Conservation (phyloP, 2,797 vertebrate genomes). For the Arremon brunneinucha region DNA sequence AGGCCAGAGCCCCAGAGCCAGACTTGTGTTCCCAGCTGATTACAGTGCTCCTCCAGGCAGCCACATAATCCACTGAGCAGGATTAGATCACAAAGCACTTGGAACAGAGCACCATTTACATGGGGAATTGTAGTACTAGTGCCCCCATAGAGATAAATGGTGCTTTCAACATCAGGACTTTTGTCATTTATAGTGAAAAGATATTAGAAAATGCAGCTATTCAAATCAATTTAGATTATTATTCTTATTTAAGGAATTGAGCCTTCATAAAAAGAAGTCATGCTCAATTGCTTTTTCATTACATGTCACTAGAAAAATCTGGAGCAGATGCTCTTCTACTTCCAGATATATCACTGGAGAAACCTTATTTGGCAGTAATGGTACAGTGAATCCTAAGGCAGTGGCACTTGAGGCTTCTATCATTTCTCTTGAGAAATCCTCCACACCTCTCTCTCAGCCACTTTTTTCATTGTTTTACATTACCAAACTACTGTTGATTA, state of each 20-base stretch:
- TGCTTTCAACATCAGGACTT: not conserved
- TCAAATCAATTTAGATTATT: not conserved
- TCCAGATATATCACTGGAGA: not conserved
- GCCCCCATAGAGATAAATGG: not conserved
- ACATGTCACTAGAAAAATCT: not conserved
- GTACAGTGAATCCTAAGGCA: not conserved
- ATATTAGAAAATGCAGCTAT: not conserved
- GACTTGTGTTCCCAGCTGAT: not conserved
- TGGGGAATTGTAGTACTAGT: not conserved
- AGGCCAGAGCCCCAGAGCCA: not conserved
- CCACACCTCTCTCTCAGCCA: not conserved
- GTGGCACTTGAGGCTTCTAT: not conserved
- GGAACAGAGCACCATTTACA: not conserved
- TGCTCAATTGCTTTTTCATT: not conserved
- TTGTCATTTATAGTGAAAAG: not conserved
- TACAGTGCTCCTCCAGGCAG: constrained; percentile 5
- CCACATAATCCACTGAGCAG: not conserved
- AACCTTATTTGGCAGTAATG: not conserved
- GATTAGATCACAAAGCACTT: constrained; percentile 18
- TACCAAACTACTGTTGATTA: not conserved
- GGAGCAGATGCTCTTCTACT: not conserved
- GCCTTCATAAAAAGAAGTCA: not conserved
- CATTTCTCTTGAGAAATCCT: not conserved
- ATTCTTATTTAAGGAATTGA: not conserved
- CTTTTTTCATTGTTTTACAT: not conserved